Percentiles rank a stretch among this genome's conserved stretches.
phyloP scores from a whole-genome alignment of 1,140 invertebrate species.

The Ganaspis sp. region DNA sequence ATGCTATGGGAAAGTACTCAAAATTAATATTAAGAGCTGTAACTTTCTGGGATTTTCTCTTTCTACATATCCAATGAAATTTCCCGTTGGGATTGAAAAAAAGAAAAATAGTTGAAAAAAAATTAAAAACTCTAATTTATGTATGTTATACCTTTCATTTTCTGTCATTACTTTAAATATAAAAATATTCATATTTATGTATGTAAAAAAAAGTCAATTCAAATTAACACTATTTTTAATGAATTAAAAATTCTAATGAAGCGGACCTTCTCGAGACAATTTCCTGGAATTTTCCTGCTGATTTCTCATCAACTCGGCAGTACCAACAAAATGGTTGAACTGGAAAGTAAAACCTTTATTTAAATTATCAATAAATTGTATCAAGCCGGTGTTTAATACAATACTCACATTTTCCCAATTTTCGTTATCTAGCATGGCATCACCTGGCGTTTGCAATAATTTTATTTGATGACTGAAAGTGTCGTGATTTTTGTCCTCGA shows the following conservation, averaged over 20 bases:
- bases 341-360: slow-evolving; percentile 73
- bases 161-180: too few relatives aligned
- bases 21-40: too few relatives aligned
- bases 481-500: slow-evolving; percentile 19
- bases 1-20: too few relatives aligned
- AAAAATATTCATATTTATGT: background rate
- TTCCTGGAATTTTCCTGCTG: slow-evolving; percentile 38
- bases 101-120: too few relatives aligned
- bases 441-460: slow-evolving; percentile 76
- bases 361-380: slow-evolving; percentile 41
- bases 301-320: slow-evolving; percentile 75
- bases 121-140: too few relatives aligned
- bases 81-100: too few relatives aligned
- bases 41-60: too few relatives aligned
- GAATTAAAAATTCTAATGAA: background rate
- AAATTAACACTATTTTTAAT: background rate
- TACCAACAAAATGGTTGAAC: slow-evolving; percentile 84
- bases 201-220: slow-evolving; percentile 10
- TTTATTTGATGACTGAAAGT: slow-evolving; percentile 56
- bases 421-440: slow-evolving; percentile 74
- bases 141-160: too few relatives aligned
- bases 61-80: too few relatives aligned
- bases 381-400: background rate
- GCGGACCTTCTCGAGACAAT: slow-evolving; percentile 53
- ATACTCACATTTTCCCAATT: slow-evolving; percentile 75